Base-by-base conservation (phyloP, 2,113 vertebrate species). In the Ifrita kowaldi region DNA sequence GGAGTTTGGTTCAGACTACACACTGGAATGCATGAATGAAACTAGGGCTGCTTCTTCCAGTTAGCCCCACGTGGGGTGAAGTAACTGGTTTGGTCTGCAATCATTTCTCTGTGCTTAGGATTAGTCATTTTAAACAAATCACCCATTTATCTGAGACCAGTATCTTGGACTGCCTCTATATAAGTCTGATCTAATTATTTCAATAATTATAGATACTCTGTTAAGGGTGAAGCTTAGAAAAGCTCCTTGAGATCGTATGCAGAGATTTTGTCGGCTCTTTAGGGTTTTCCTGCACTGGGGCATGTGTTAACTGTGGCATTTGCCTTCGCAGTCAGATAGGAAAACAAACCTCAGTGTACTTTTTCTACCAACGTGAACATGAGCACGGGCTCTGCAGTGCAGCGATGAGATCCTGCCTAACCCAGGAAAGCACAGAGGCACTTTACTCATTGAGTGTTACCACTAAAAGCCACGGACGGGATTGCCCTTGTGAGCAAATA, bases 241-340 rank as follows among this genome's bases (percentile, higher is more conserved):
- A 90, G 50, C 37, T 93, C 69, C 49, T 64, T 37, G 47, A 83
- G 59, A 30, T 60, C 7, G 3, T 3, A 13, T 10, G 13, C 8
- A 13, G 52, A 81, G 71, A 37, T 41, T 83, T 62, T 49, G 32
- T n/a, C 57, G 53, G 30, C 28, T 80, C 30, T n/a, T 50, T 17
- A 11, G 60, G 39, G 27, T 56, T 76, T 33, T 85, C 27, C 23
- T 85, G 67, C 4, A 0, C 37, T 50, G 53, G 50, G 33, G 18
- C 35, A 3, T 3, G 26, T 33, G 26, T 16, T 68, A 47, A 13
- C 49, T 64, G 4, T 26, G 26, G 53, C n/a, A 33, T 65, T 76
- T 87, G 39, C 53, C 30, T 62, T 80, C 0, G 0, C 27, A 42
- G 35, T 4, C 0, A 0, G 46, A 10, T 23, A 20, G 11, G 33